Base-by-base conservation (phyloP, 2,797 vertebrate species). In the Acanthopagrus latus region DNA sequence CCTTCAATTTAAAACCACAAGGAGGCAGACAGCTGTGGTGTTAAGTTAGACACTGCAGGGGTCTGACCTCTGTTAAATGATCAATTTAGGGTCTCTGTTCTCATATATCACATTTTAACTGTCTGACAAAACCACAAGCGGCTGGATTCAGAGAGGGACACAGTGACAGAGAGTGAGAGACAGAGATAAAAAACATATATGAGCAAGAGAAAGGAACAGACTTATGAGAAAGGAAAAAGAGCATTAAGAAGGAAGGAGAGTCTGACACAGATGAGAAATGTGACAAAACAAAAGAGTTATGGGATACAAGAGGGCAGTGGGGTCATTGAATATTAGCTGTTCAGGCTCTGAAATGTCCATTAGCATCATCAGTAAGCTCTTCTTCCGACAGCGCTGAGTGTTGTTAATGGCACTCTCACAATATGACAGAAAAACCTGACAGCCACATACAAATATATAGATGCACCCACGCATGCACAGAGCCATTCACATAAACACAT, bases 401-500 rank as follows among this genome's bases (percentile, higher is more conserved):
- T 12, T 17, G 41, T 21, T 48, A 50, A 59, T 63, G 44, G 5
- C 7, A 17, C n/a, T 21, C 33, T 81, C 21, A 38, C 38, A 38
- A 14, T 50, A 43, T 43, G 65, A 75, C 48, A 74, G 27, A 82
- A 69, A 83, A 66, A 58, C 27, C 51, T 54, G 47, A 73, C 77
- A 60, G 27, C 56, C 70, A 70, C 63, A 76, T 57, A 76, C 20
- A 73, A 20, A 73, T n/a, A 69, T 25, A 78, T 51, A 76, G 38
- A 83, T 54, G 54, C 78, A 75, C 85, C 81, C 86, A 90, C 82
- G 23, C 86, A 84, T 63, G 60, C 82, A 91, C 78, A 84, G 46
- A 87, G 64, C 76, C 82, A 91, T 87, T 88, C 81, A 92, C 77
- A 87, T 86, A 89, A 88, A 88, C 78, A 71, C 85, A 75, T 75